Evolutionary conservation across 2,888 invertebrate species (phyloP).

Genomic region (Pseudeuparius sepicola): DNA sequence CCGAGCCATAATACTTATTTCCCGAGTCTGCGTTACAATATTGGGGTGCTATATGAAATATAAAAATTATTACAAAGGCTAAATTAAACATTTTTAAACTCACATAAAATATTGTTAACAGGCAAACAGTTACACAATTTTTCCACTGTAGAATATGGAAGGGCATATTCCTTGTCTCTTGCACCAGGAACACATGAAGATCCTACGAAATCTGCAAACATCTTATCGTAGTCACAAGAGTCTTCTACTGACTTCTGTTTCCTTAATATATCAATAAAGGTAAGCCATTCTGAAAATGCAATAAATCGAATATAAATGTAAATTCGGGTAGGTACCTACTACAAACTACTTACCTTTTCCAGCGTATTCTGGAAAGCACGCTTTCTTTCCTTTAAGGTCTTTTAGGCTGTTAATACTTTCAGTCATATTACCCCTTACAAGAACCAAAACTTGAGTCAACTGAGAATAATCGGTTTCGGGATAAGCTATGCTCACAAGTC

Average conservation of each 20-base stretch:
- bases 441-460: conserved; percentile 45
- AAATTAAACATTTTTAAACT: no score
- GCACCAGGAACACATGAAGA: conserved; percentile 55
- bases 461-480: conserved; percentile 45
- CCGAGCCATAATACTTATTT: conserved; percentile 50
- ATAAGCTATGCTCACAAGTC: conserved; percentile 46
- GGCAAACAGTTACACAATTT: conserved; percentile 34
- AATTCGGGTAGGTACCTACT: neutral
- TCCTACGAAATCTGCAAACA: conserved; percentile 47
- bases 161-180: conserved; percentile 39
- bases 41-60: conserved; percentile 21
- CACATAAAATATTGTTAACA: conserved; percentile 17
- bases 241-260: conserved; percentile 40
- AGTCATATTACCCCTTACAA: conserved; percentile 40
- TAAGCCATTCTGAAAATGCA: conserved; percentile 45
- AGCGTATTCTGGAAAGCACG: conserved; percentile 58
- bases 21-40: conserved; percentile 43
- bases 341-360: conserved; percentile 44
- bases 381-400: conserved; percentile 45
- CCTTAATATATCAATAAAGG: conserved; percentile 49
- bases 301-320: conserved; percentile 4
- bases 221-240: conserved; percentile 49
- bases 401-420: conserved; percentile 42
- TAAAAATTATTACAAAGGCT: no score
- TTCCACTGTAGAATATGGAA: conserved; percentile 25